Base-by-base conservation (phyloP, 2,797 vertebrate species). In the Scarus forsteni region DNA sequence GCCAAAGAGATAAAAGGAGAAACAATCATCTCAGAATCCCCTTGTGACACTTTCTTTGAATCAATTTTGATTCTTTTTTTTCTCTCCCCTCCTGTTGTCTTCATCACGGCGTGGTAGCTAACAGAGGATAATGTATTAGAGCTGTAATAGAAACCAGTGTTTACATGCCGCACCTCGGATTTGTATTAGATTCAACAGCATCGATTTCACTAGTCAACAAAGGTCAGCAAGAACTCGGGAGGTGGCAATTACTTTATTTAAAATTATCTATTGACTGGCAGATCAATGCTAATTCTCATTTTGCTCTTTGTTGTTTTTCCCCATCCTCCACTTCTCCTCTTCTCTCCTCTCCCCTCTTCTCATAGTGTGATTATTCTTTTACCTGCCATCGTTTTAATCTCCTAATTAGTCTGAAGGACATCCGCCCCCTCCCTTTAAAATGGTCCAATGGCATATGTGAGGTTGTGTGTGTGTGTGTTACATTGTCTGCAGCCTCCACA, bases 201-300 rank as follows among this genome's bases (percentile, higher is more conserved):
- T 97, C 95, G 97, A 98, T 99, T 97, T 97, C 94, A 97, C 95
- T 96, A 96, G 96, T 95, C 95, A 96, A 96, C 96, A 93, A 95
- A 97, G 97, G 97, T 98, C 97, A 97, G 95, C 94, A 96, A 96
- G 96, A 97, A 97, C 94, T 96, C 92, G 85, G 93, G 95, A 96
- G 95, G 95, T 92, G 90, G 96, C 96, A 96, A 96, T 97, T 96
- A 97, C 96, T 98, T 97, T 97, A 96, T 97, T 97, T 97, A 96
- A 96, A 98, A 98, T 98, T 94, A 97, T 97, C 95, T 96, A 95
- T 96, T 97, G 95, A 95, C 93, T 94, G 91, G 88, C 94, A 95
- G 96, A 98, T 99, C 97, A 96, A 97, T 98, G 95, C 92, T 96
- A 97, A 97, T 98, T 97, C 96, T 97, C 95, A 95, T 93, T 94